Base-by-base conservation (phyloP, 2,888 invertebrate genomes). In the Incurvaria masculella region DNA sequence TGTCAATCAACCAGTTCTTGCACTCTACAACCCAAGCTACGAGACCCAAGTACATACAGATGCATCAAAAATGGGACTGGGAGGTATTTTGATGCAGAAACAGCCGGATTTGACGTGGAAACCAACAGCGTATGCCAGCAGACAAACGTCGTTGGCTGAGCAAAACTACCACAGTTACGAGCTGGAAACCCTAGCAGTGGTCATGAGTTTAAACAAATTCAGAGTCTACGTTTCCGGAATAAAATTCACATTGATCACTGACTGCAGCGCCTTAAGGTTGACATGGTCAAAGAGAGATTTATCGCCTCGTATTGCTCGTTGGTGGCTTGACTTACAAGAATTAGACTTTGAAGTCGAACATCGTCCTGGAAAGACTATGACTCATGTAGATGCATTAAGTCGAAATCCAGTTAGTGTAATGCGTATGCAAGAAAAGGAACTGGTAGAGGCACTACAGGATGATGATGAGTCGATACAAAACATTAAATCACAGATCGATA, bases 131-230 rank as follows among this genome's bases (percentile, higher is more conserved):
- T 23, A 23, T 10, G 10, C 23, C 10, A 23, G 23, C 10, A 23
- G 23, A 10, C 23, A 23, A 23, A 23, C 23, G 5, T 23, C 23
- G 23, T 10, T 6, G 10, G 23, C 23, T 23, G 23, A 23, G 10
- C 23, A 23, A 10, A 23, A 10, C 5, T 23, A 23, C 10, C 23
- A 23, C 10, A 23, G 23, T 23, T 62, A 59, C 21, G 67, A 69
- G 39, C 49, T 61, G 17, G 65, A 70, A 46, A 59, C 56, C 2
- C 51, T 69, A n/a, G 65, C 65, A 1, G 59, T 68, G 0, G 60
- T 67, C 0, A 59, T 55, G 45, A 54, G 58, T 11, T 38, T 66
- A 2, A 49, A 56, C 16, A 59, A 62, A 46, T 66, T 66, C 49
- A 52, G 63, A 11, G 55, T 55, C 1, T 68, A 66, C 49, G 42